Percentiles rank a stretch among this genome's conserved stretches.
Evolutionary conservation across 2,888 invertebrate genomes (phyloP).

Genomic region (Hedychridium roseum): DNA sequence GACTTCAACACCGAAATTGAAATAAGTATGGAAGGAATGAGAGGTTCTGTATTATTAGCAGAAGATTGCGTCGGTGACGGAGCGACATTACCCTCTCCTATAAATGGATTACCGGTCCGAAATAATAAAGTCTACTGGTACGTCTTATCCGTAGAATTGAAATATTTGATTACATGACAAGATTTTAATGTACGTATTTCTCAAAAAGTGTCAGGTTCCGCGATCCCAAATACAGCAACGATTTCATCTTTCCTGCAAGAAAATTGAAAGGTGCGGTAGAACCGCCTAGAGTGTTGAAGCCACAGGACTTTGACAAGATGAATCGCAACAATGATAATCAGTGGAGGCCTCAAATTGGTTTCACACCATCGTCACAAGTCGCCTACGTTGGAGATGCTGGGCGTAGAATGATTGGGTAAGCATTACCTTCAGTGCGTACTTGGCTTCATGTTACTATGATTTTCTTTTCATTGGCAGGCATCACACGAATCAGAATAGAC

Average conservation of each 20-base stretch:
- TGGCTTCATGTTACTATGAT: no score
- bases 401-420: conserved; percentile 76
- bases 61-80: conserved; percentile 74
- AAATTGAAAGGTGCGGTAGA: conserved; percentile 73
- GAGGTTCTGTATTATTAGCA: conserved; percentile 80
- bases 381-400: conserved; percentile 76
- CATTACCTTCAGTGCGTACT: no score
- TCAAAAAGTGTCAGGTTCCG: conserved; percentile 75
- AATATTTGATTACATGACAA: background rate
- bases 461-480: conserved; percentile 46
- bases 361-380: conserved; percentile 71
- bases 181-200: background rate
- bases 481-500: conserved; percentile 47
- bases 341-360: conserved; percentile 83
- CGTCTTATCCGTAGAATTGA: conserved; percentile 20
- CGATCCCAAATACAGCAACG: conserved; percentile 80
- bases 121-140: conserved; percentile 65
- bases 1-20: conserved; percentile 68
- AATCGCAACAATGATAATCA: conserved; percentile 62
- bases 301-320: conserved; percentile 76
- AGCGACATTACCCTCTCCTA: conserved; percentile 76
- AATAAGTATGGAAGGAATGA: conserved; percentile 80
- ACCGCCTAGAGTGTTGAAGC: conserved; percentile 81
- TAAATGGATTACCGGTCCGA: conserved; percentile 72
- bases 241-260: conserved; percentile 81